Conservation (phyloP, 2,888 invertebrate species). For the Lomographa bimaculata region DNA sequence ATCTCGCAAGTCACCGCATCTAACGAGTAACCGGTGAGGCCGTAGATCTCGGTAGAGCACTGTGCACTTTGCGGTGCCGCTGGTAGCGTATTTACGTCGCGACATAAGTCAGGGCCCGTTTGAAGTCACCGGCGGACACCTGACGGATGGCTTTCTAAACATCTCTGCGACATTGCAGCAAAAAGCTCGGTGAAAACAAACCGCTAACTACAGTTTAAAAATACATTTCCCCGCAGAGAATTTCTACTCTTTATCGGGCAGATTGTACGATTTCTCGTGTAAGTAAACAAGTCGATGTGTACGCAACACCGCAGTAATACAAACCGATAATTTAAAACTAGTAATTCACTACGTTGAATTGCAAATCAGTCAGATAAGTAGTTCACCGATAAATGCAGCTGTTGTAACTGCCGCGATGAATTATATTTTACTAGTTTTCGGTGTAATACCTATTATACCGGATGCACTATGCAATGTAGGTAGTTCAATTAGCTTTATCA, state of each 20-base stretch:
- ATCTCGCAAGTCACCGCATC: slow-evolving; percentile 35
- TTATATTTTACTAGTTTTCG: slow-evolving; percentile 17
- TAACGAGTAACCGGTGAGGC: slow-evolving; percentile 25
- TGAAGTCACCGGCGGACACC: slow-evolving; percentile 69
- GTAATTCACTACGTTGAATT: slow-evolving; percentile 13
- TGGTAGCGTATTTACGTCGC: slow-evolving; percentile 45
- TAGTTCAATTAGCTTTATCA: slow-evolving; percentile 27
- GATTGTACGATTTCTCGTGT: slow-evolving; percentile 44
- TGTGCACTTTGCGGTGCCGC: slow-evolving; percentile 17
- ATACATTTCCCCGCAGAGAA: slow-evolving; percentile 54
- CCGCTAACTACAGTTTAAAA: slow-evolving; percentile 71
- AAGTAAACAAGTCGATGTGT: slow-evolving; percentile 27
- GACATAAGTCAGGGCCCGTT: slow-evolving; percentile 57
- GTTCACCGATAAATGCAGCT: slow-evolving; percentile 10
- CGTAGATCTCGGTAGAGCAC: slow-evolving; percentile 15
- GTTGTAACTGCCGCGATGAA: slow-evolving; percentile 7
- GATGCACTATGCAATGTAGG: slow-evolving; percentile 23
- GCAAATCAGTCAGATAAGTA: slow-evolving; percentile 21
- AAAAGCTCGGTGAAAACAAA: slow-evolving; percentile 76
- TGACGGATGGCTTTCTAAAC: slow-evolving; percentile 81
- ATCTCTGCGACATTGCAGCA: slow-evolving; percentile 60
- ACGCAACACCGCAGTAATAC: slow-evolving; percentile 3
- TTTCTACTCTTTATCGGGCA: slow-evolving; percentile 46
- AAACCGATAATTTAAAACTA: slow-evolving; percentile 9
- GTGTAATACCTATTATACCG: slow-evolving; percentile 22